Percentiles rank a stretch among this genome's conserved stretches.
These are phyloP conservation scores for Prostheceraeus crozeri DNA, from an alignment of 2,888 invertebrate species.

Conservation along the genomic window DNA sequence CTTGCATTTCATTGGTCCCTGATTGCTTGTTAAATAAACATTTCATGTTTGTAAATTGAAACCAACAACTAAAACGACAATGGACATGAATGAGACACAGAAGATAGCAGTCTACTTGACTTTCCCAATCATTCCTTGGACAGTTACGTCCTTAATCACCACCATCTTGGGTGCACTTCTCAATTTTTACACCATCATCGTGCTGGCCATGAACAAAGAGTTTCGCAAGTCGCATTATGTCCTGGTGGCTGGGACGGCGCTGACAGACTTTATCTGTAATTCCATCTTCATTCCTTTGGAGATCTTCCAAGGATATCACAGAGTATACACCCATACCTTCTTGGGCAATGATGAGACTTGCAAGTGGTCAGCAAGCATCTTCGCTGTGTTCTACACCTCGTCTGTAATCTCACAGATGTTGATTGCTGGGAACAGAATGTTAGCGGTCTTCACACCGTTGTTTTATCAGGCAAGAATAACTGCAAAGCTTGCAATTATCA, in stretches of 20 bases:
- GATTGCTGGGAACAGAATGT: conserved; percentile 10
- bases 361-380: conserved; percentile 10
- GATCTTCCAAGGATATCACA: conserved; percentile 4
- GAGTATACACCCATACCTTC: neutral
- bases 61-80: no score
- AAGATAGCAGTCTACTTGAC: no score
- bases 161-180: conserved; percentile 1
- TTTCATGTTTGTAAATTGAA: no score
- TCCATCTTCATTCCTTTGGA: conserved; percentile 31
- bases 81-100: no score
- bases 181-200: neutral
- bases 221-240: conserved; percentile 19
- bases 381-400: neutral
- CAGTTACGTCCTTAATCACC: no score
- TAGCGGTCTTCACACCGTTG: conserved; percentile 23
- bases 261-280: conserved; percentile 11
- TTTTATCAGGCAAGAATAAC: conserved; percentile 23
- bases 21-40: no score
- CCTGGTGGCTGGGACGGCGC: conserved; percentile 7
- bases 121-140: no score
- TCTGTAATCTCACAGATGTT: conserved; percentile 22
- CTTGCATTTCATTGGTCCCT: no score
- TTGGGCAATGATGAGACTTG: conserved; percentile 24
- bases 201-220: conserved; percentile 13
- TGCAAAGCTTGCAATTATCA: neutral